These are phyloP conservation scores for Aphelenchoides besseyi DNA, from an alignment of 1,140 invertebrate genomes.

Conservation along the genomic window DNA sequence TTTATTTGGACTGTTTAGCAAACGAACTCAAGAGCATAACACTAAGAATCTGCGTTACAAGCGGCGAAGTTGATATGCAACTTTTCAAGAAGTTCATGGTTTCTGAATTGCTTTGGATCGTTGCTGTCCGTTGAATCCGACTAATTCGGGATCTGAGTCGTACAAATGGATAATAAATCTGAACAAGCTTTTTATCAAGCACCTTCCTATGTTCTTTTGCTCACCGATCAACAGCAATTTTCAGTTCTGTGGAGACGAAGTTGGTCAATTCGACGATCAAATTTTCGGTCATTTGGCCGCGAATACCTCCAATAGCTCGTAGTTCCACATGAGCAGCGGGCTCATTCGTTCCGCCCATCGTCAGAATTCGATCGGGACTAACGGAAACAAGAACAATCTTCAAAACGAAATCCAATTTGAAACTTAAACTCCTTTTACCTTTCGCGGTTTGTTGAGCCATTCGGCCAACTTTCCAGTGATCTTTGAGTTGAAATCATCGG, in stretches of 20 bases:
- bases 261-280: slow-evolving; percentile 22
- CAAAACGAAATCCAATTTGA: slow-evolving; percentile 18
- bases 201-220: background rate
- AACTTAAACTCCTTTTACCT: background rate
- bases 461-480: background rate
- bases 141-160: background rate
- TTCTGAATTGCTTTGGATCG: too few relatives aligned
- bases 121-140: slow-evolving; percentile 5
- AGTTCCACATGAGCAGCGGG: slow-evolving; percentile 5
- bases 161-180: slow-evolving; percentile 29
- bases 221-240: slow-evolving; percentile 12
- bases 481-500: background rate
- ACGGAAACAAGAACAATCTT: background rate
- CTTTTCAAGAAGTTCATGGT: too few relatives aligned
- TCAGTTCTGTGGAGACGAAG: slow-evolving; percentile 28
- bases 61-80: too few relatives aligned
- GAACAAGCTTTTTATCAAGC: slow-evolving; percentile 13
- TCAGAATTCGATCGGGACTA: background rate
- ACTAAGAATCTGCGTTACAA: too few relatives aligned
- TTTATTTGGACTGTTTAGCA: too few relatives aligned
- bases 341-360: background rate
- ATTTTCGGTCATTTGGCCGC: slow-evolving; percentile 15
- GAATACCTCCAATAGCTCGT: slow-evolving; percentile 23
- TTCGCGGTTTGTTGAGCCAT: background rate
- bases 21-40: too few relatives aligned